Conservation (phyloP, 2,113 vertebrate genomes). For the Ceuthmochares aereus region DNA sequence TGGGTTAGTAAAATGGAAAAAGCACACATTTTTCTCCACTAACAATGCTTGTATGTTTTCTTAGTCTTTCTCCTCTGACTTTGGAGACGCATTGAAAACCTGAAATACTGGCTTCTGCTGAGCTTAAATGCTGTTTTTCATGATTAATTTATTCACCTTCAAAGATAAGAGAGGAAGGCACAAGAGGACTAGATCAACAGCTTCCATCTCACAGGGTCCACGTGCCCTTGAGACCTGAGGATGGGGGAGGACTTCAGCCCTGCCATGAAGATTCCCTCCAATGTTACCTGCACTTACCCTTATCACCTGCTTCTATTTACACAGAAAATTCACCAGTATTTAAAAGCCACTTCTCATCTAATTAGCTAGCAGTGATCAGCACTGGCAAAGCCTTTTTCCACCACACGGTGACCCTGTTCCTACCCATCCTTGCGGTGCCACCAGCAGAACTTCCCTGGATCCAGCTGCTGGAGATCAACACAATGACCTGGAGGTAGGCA, state of each 20-base stretch:
- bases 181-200: neutral
- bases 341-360: neutral
- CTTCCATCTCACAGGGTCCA: accelerated
- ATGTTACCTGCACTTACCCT: neutral
- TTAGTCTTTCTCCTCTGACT: neutral
- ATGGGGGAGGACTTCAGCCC: neutral
- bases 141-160: neutral
- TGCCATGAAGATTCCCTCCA: accelerated
- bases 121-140: neutral
- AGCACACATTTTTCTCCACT: neutral
- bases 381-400: neutral
- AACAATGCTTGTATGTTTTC: neutral
- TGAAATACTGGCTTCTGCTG: neutral
- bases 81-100: neutral
- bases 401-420: neutral
- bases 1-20: neutral
- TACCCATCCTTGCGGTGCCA: neutral
- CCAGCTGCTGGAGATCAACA: neutral
- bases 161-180: neutral
- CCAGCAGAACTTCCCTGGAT: neutral
- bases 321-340: neutral
- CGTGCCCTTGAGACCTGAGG: accelerated
- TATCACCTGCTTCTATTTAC: neutral
- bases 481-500: accelerated
- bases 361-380: neutral